Evolutionary conservation across 2,113 vertebrate species (phyloP), one percentile per base, ranked within the genome.

Genomic region (Chlamydotis undulata): DNA sequence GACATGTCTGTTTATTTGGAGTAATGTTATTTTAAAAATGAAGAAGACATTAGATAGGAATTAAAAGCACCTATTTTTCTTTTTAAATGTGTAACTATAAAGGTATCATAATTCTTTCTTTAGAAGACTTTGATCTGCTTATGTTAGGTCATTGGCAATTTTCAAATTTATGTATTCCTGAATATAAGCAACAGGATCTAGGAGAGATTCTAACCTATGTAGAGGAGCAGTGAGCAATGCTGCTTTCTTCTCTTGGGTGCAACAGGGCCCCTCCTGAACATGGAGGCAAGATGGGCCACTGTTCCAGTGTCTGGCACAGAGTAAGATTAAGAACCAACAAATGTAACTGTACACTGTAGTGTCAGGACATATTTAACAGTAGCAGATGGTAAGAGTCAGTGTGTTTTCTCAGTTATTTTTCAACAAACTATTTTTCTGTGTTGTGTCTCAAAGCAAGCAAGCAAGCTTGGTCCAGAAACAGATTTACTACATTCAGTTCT

Each of bases 381-480:
- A 85, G 35, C 29, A 83, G 63, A 65, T 90, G 21, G 63, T 80
- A 63, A 37, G 76, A 93, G 76, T 61, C 65, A 57, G 33, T 61
- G 74, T 71, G 78, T 89, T 97, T 95, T 89, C 75, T 89, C 59
- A 35, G 70, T 83, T 95, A n/a, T 69, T 96, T 95, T 91, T 89
- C 93, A 96, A 43, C 57, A 85, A 82, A 29, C 33, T 35, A 37
- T 96, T 93, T 87, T 83, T 94, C 79, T 89, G 84, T 53, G 35
- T 71, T 85, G 49, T 41, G 14, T 87, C 57, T 93, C 57, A 45
- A 78, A 70, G 75, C 4, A 89, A 79, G 50, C 21, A 75, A 75
- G 33, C 8, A 81, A 74, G 45, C 49, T 56, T 75, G 7, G 49
- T 61, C 53, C 69, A 69, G 68, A 78, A 29, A 12, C 17, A 39